Evolutionary conservation across 2,888 invertebrate species (phyloP), one percentile per base, ranked within the genome.

Genomic region (Apotomis betuletana): DNA sequence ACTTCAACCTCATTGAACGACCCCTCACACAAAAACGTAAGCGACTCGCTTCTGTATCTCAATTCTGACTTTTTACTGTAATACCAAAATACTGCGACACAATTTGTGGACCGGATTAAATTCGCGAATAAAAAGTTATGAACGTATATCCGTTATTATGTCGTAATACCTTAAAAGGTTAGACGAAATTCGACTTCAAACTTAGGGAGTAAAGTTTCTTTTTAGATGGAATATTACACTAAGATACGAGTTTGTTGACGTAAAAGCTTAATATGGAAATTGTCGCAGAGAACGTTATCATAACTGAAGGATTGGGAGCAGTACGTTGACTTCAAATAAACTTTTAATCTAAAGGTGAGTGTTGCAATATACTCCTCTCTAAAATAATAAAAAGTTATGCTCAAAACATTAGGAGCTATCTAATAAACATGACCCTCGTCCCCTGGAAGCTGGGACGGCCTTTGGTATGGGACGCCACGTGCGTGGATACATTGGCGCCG

Each of bases 31-130:
- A 63, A 44, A 27, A 15, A 15, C 64, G 44, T 54, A 64, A 64
- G 64, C 12, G 64, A 64, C 54, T 10, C 15, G 54, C 54, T 12
- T 64, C 15, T 44, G 5, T 27, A 5, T 8, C 36, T 15, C 12
- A n/a, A 55, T 55, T 15, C 15, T 13, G 54, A 55, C 54, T n/a
- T 55, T 64, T 64, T 27, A 6, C 3, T n/a, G 4, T 13, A n/a
- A 38, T n/a, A 10, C 10, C 15, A 44, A 55, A 55, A 55, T 64
- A 64, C 54, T 38, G 15, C 54, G 13, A 41, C 38, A 12, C 63
- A 64, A 64, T 64, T 64, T 64, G 64, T 54, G 64, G 27, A 64
- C 64, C 55, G 64, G 64, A 55, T 64, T 64, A 64, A 64, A 64
- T 64, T 64, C 54, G 4, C 44, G 44, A 64, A 64, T 64, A 64